Evolutionary conservation across 2,888 invertebrate genomes (phyloP).

Genomic region (Cerastoderma edule): DNA sequence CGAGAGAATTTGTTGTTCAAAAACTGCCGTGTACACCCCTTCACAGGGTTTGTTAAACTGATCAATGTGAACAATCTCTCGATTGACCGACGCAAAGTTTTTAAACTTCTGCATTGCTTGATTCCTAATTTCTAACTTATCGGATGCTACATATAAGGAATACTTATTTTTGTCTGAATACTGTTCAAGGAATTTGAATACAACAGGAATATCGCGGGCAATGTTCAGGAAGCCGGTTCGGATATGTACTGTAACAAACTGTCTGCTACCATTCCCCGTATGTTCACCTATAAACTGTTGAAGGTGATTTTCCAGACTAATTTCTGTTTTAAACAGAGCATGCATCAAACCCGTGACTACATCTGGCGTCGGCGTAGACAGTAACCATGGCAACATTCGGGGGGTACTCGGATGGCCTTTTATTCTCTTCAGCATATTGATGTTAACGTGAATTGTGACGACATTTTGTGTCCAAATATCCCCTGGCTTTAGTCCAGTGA

Average conservation of each 20-base stretch:
- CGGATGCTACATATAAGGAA: neutral
- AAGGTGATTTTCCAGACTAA: neutral
- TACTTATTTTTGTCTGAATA: slow-evolving; percentile 2
- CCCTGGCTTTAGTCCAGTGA: neutral
- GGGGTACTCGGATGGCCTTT: neutral
- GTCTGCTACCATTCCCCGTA: neutral
- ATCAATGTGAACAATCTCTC: slow-evolving; percentile 41
- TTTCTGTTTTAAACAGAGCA: neutral
- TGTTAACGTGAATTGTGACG: neutral
- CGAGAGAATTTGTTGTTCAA: slow-evolving; percentile 35
- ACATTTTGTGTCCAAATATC: slow-evolving; percentile 15
- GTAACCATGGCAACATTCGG: slow-evolving; percentile 1
- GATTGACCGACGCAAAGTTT: neutral
- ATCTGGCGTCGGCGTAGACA: neutral
- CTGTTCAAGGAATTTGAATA: slow-evolving; percentile 2
- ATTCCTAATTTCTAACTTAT: neutral
- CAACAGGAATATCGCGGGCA: neutral
- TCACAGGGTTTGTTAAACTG: slow-evolving; percentile 10
- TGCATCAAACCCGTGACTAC: neutral
- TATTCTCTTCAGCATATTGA: neutral
- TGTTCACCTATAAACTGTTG: neutral
- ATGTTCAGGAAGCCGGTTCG: neutral
- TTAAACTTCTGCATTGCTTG: neutral
- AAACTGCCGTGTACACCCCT: slow-evolving; percentile 26
- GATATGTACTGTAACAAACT: slow-evolving; percentile 4